Conservation (phyloP, 2,797 vertebrate species). For the Austrolebias charrua region DNA sequence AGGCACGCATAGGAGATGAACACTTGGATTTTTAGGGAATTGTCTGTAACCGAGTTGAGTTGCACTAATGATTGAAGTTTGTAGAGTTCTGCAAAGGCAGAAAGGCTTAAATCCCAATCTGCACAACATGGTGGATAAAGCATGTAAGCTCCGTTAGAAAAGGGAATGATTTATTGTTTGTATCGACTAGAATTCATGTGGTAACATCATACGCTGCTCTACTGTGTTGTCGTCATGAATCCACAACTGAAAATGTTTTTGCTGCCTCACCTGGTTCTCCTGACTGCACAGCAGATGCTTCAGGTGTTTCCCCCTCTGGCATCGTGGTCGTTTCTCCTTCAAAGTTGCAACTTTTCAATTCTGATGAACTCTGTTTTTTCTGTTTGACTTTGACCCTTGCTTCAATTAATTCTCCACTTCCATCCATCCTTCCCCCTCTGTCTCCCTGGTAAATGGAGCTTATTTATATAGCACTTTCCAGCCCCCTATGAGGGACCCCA, state of each 20-base stretch:
- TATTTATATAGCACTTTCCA: too few relatives aligned
- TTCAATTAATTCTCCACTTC: not conserved
- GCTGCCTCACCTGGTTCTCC: slow-evolving; percentile 18
- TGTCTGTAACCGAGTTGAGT: slow-evolving; percentile 43
- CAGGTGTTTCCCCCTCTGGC: slow-evolving; percentile 46
- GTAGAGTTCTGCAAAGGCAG: slow-evolving; percentile 46
- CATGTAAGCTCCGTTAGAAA: not conserved
- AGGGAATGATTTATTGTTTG: slow-evolving; percentile 8
- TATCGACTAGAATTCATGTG: slow-evolving; percentile 9
- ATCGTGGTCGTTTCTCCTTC: slow-evolving; percentile 15
- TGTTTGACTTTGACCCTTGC: slow-evolving; percentile 1
- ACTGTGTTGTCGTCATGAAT: slow-evolving; percentile 4
- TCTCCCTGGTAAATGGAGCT: too few relatives aligned
- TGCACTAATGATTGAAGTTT: slow-evolving; percentile 58
- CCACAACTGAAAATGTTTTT: slow-evolving; percentile 23
- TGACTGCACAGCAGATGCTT: slow-evolving; percentile 51
- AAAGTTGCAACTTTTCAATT: slow-evolving; percentile 28
- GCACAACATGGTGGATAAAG: slow-evolving; percentile 22
- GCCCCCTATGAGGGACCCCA: too few relatives aligned
- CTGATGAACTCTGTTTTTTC: slow-evolving; percentile 13
- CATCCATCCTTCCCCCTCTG: too few relatives aligned
- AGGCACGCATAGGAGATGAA: slow-evolving; percentile 57
- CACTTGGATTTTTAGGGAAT: slow-evolving; percentile 44
- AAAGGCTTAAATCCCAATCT: slow-evolving; percentile 24
- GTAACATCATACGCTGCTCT: slow-evolving; percentile 10